These are phyloP conservation scores for Dufourea novaeangliae DNA, from an alignment of 1,140 invertebrate genomes.

Conservation along the genomic window DNA sequence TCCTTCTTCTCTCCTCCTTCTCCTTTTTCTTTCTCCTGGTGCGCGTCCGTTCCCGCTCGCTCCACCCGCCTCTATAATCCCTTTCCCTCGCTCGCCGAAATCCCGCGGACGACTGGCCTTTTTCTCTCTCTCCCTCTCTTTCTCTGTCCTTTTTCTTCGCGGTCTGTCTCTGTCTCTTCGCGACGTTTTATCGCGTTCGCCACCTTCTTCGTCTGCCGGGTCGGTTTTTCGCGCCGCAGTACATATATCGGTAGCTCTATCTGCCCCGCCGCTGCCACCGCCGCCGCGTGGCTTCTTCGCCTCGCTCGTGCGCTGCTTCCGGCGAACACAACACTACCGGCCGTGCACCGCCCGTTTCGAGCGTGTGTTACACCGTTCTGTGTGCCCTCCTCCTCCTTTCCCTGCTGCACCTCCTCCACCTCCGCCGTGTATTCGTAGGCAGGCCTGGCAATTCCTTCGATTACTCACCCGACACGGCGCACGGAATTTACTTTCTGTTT, in stretches of 20 bases:
- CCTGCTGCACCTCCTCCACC: neutral
- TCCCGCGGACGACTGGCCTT: conserved; percentile 55
- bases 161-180: conserved; percentile 47
- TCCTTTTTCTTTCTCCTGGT: conserved; percentile 34
- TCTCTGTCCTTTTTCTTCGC: conserved; percentile 59
- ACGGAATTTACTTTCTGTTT: conserved; percentile 24
- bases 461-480: conserved; percentile 18
- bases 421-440: neutral
- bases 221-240: neutral
- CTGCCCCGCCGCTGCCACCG: neutral
- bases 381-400: too few relatives aligned
- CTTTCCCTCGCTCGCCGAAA: conserved; percentile 62
- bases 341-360: neutral
- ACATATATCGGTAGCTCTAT: neutral
- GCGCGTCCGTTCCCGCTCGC: conserved; percentile 40
- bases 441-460: conserved; percentile 16
- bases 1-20: conserved; percentile 51
- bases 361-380: neutral
- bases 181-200: conserved; percentile 15
- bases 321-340: conserved; percentile 18
- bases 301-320: conserved; percentile 14
- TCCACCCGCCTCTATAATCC: conserved; percentile 50
- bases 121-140: conserved; percentile 46
- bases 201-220: conserved; percentile 3
- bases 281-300: conserved; percentile 9